A percentile compares a stretch with the other conserved stretches of the same genome.
Conservation (phyloP, 2,888 invertebrate genomes). For the Luperina testacea region DNA sequence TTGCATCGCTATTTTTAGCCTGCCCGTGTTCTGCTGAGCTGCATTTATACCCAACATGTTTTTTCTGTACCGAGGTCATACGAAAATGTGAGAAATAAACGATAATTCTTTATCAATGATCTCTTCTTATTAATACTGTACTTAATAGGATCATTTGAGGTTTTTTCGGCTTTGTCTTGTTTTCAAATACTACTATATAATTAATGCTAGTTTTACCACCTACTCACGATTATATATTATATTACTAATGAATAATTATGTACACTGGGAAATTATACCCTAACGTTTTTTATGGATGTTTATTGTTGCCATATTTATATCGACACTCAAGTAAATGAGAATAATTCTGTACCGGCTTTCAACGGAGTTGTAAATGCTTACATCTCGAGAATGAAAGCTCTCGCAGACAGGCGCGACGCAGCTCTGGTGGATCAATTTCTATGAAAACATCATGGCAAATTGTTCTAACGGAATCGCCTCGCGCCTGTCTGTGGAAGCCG, state of each 20-base stretch:
- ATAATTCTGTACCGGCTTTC: slow-evolving; percentile 27
- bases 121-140: not conserved
- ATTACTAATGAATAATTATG: not conserved
- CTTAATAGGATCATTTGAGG: not conserved
- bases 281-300: slow-evolving; percentile 32
- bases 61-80: not conserved
- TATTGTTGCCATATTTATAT: slow-evolving; percentile 38
- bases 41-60: not conserved
- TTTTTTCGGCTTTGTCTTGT: not conserved
- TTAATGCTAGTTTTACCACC: not conserved
- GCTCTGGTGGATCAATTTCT: not conserved
- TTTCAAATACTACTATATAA: not conserved
- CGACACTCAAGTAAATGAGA: slow-evolving; percentile 34
- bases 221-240: slow-evolving; percentile 9
- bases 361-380: slow-evolving; percentile 30
- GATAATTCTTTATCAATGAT: not conserved
- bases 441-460: not conserved
- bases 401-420: not conserved
- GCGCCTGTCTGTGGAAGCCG: not conserved
- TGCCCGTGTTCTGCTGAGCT: not conserved
- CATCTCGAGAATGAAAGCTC: not conserved
- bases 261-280: slow-evolving; percentile 19
- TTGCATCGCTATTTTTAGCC: not conserved
- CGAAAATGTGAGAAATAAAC: not conserved
- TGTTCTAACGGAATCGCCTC: not conserved